These are phyloP conservation scores for Sciurus vulgaris DNA, from an alignment of 2,797 vertebrate genomes.

Conservation along the genomic window DNA sequence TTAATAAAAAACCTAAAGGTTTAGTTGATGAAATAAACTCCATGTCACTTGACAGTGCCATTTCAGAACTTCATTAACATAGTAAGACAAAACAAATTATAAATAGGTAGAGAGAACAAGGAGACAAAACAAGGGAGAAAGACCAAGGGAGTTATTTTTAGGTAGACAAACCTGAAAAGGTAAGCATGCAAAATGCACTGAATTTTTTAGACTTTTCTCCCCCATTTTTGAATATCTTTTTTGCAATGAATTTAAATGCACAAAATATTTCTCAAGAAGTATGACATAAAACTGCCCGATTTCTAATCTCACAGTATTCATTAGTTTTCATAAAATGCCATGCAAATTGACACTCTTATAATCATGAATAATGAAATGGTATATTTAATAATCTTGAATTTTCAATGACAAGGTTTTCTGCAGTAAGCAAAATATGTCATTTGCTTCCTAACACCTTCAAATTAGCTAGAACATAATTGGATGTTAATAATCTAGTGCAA, in stretches of 20 bases:
- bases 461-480: constrained; percentile 63
- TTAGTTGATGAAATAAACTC: constrained; percentile 49
- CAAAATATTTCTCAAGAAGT: constrained; percentile 32
- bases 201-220: constrained; percentile 25
- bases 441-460: constrained; percentile 62
- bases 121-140: constrained; percentile 28
- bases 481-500: constrained; percentile 59
- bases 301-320: constrained; percentile 49
- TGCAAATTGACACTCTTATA: constrained; percentile 33
- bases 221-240: constrained; percentile 47
- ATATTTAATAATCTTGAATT: constrained; percentile 52
- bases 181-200: not conserved
- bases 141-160: constrained; percentile 34
- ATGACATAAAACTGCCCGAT: not conserved
- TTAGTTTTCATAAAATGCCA: constrained; percentile 44
- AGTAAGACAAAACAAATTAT: constrained; percentile 23
- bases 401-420: constrained; percentile 56
- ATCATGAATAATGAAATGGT: constrained; percentile 21
- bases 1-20: not conserved
- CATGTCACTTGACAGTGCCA: not conserved
- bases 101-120: constrained; percentile 27
- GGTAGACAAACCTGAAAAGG: constrained; percentile 19
- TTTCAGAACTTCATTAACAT: constrained; percentile 45
- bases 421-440: constrained; percentile 37
- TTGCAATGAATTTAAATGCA: constrained; percentile 6